Evolutionary conservation across 2,797 vertebrate genomes (phyloP), one percentile per base, ranked within the genome.

Genomic region (Gallinago stenura): DNA sequence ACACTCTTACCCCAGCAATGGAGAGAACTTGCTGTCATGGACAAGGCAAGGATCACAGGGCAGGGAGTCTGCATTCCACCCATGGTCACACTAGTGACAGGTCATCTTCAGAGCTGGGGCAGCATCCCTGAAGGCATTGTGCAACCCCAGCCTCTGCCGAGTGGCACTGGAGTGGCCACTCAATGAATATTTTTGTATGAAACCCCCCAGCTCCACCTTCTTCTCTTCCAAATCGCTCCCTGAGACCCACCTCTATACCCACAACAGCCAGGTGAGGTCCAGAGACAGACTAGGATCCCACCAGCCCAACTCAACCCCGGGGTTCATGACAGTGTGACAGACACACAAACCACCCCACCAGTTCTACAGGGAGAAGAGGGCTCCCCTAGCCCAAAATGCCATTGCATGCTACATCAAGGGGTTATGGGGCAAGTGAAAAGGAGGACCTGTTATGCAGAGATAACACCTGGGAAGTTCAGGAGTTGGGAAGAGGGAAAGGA

Each of bases 131-230:
- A 30, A 65, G 39, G 51, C 70, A 82, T 18, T 12, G 15, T 35
- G 60, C 2, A 21, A 35, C 30, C 69, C 31, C 61, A 89, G 25
- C 6, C 45, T 64, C 78, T 75, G 62, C 61, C 48, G 5, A 56
- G 31, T 0, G 0, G 51, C 30, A 45, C 22, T 1, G 11, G 6
- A 2, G 5, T 41, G 30, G 24, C 14, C 1, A 1, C 6, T 81
- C 43, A 68, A 30, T 21, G 18, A 20, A 41, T 62, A 62, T 41
- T 48, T 89, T 65, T 30, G 9, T 7, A 62, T 66, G 35, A 41
- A 58, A 24, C 3, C 1, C 3, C 22, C 10, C 5, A 22, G 22
- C 3, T 84, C 12, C 22, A 66, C 10, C 11, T 58, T 25, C 50
- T 82, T n/a, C 61, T 86, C 33, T 83, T 77, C 12, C 26, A 87